Evolutionary conservation across 2,113 vertebrate species (phyloP).

Genomic region (Daboia siamensis): DNA sequence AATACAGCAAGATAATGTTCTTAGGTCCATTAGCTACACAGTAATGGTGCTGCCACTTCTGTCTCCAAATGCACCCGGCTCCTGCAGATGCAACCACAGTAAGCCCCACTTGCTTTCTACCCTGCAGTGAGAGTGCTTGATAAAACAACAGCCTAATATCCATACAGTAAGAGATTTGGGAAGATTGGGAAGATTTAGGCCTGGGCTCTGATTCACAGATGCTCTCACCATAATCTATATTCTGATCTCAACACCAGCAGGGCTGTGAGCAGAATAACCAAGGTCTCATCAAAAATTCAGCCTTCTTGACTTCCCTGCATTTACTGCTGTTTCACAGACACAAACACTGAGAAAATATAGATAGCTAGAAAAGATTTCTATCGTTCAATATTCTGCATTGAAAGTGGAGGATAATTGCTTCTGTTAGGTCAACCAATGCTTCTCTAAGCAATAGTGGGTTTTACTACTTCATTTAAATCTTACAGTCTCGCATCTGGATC

Average conservation of each 20-base stretch:
- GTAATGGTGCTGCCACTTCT: slow-evolving; percentile 7
- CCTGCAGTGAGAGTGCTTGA: not conserved
- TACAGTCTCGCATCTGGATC: not conserved
- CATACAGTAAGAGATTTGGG: slow-evolving; percentile 42
- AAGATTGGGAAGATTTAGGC: slow-evolving; percentile 71
- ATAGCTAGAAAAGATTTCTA: not conserved
- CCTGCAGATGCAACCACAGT: not conserved
- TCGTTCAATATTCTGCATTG: rapidly evolving
- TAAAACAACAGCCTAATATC: slow-evolving; percentile 7
- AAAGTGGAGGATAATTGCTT: not conserved
- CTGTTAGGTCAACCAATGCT: not conserved
- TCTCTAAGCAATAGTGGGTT: not conserved
- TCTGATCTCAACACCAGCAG: slow-evolving; percentile 66
- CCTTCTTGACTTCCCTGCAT: slow-evolving; percentile 78
- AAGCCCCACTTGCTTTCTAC: slow-evolving; percentile 10
- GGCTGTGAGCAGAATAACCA: slow-evolving; percentile 88
- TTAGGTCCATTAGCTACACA: slow-evolving; percentile 22
- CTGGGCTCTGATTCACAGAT: slow-evolving; percentile 57
- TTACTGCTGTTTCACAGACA: slow-evolving; percentile 35
- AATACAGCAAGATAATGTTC: slow-evolving; percentile 22
- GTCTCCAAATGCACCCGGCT: slow-evolving; percentile 17
- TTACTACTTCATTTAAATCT: not conserved
- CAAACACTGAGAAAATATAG: not conserved
- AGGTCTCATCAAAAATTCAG: slow-evolving; percentile 90
- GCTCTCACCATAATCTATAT: slow-evolving; percentile 75